Evolutionary conservation across 2,113 vertebrate species (phyloP).

Genomic region (Hippocampus abdominalis): DNA sequence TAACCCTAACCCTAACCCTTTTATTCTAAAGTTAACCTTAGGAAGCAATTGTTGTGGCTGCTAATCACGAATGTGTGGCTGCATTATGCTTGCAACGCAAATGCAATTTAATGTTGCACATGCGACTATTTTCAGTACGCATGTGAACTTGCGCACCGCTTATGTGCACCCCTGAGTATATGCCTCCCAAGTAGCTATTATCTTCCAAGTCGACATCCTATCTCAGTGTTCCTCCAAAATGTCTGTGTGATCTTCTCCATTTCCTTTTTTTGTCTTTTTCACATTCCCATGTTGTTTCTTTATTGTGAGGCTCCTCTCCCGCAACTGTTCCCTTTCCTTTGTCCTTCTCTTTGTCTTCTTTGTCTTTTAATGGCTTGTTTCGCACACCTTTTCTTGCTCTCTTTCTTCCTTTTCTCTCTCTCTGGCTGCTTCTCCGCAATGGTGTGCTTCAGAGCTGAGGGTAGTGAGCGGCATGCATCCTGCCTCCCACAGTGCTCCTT

Average conservation of each 20-base stretch:
- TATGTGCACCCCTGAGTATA: not conserved
- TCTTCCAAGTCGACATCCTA: slow-evolving; percentile 5
- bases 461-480: slow-evolving; percentile 68
- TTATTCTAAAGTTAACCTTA: too few relatives aligned
- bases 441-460: slow-evolving; percentile 65
- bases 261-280: slow-evolving; percentile 30
- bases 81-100: too few relatives aligned
- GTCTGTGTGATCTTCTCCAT: slow-evolving; percentile 46
- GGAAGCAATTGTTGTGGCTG: too few relatives aligned
- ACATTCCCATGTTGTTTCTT: slow-evolving; percentile 10
- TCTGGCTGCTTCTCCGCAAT: slow-evolving; percentile 19
- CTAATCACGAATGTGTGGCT: too few relatives aligned
- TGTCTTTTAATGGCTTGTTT: slow-evolving; percentile 8
- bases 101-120: too few relatives aligned
- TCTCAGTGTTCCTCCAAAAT: slow-evolving; percentile 38
- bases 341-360: not conserved
- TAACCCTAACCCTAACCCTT: too few relatives aligned
- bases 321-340: not conserved
- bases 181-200: slow-evolving; percentile 12
- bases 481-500: slow-evolving; percentile 77
- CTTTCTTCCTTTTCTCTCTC: slow-evolving; percentile 3
- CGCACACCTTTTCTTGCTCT: slow-evolving; percentile 1
- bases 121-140: too few relatives aligned
- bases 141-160: too few relatives aligned
- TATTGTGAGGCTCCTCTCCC: slow-evolving; percentile 1